Conservation (phyloP, 2,113 vertebrate genomes). For the Machaerirhynchus nigripectus region DNA sequence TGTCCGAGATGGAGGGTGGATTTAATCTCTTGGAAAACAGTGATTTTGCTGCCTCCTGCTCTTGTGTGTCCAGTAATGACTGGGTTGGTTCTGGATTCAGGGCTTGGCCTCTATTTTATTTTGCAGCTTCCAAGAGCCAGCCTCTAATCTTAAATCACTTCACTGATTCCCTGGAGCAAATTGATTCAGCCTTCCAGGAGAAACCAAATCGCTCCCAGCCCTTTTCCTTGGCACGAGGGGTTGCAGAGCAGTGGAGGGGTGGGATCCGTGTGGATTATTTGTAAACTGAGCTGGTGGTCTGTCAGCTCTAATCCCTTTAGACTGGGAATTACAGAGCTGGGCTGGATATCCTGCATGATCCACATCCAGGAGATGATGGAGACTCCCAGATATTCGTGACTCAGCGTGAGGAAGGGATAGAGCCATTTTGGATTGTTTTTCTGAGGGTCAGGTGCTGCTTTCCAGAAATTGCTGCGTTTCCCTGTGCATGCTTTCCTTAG, state of each 20-base stretch:
- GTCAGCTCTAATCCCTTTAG: background rate
- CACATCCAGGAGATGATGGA: background rate
- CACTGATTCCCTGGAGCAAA: background rate
- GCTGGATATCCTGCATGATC: background rate
- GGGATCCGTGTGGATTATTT: accelerated
- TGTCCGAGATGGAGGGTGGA: background rate
- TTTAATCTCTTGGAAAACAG: background rate
- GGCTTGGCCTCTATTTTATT: background rate
- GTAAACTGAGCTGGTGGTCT: background rate
- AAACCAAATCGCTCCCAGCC: background rate
- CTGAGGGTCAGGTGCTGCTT: background rate
- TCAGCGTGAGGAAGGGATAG: background rate
- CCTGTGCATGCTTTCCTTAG: background rate
- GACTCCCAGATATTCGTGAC: background rate
- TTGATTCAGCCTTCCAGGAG: background rate
- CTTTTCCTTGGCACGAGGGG: background rate
- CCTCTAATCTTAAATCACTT: background rate
- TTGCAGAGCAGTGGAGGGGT: background rate
- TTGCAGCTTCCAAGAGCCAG: background rate
- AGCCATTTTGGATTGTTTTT: background rate
- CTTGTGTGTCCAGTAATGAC: background rate
- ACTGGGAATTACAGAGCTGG: background rate
- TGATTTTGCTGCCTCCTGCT: background rate
- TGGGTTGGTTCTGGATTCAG: background rate
- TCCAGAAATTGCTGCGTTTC: background rate